Conservation (phyloP, 2,888 invertebrate genomes). For the Synergus umbraculus region DNA sequence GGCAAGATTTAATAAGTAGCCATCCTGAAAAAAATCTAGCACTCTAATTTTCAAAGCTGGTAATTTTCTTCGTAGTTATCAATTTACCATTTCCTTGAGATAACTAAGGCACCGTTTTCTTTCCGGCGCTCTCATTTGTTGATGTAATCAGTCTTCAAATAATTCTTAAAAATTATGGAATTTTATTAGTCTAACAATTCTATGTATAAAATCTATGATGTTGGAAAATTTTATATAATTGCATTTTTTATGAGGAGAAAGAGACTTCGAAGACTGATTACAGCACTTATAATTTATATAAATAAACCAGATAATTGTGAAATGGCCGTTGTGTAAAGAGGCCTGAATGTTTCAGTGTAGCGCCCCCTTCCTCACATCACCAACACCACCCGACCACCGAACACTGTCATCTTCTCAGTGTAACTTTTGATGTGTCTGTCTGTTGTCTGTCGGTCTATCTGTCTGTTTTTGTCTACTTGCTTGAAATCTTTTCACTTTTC, state of each 20-base stretch:
- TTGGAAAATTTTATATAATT: neutral
- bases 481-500: constrained; percentile 35
- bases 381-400: constrained; percentile 70
- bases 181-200: neutral
- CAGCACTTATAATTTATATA: constrained; percentile 51
- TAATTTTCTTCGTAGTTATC: neutral
- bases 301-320: constrained; percentile 65
- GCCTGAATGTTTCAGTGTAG: constrained; percentile 75
- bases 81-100: constrained; percentile 32
- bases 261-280: constrained; percentile 49
- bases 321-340: constrained; percentile 71
- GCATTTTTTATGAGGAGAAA: neutral
- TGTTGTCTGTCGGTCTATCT: constrained; percentile 66
- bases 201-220: neutral
- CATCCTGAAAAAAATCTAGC: neutral
- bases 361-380: constrained; percentile 75
- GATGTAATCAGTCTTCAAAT: constrained; percentile 15
- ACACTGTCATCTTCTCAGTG: constrained; percentile 74
- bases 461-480: constrained; percentile 52
- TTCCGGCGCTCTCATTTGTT: constrained; percentile 35
- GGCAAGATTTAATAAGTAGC: neutral
- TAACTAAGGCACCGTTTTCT: constrained; percentile 37
- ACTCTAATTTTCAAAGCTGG: neutral
- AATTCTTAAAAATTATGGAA: neutral
- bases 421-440: constrained; percentile 68